Percentiles rank a stretch among this genome's conserved stretches.
Evolutionary conservation across 2,113 vertebrate genomes (phyloP).

Genomic region (Otis tarda): DNA sequence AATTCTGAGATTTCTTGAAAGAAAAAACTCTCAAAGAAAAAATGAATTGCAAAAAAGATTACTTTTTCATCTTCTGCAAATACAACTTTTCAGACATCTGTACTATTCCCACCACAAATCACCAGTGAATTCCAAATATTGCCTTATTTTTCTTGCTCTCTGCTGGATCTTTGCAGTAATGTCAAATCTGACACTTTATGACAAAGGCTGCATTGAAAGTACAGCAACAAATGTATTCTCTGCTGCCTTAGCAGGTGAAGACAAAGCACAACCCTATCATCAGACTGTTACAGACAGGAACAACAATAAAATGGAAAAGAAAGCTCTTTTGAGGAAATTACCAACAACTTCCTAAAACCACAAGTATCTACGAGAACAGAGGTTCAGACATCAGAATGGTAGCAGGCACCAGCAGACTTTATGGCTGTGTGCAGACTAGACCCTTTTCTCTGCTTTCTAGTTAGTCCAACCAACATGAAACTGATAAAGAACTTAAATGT

Average conservation of each 20-base stretch:
- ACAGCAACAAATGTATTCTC: neutral
- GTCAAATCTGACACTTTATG: neutral
- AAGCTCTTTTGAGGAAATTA: neutral
- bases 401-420: neutral
- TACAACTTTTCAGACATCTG: neutral
- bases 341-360: neutral
- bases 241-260: neutral
- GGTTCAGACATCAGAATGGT: fast-evolving
- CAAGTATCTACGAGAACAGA: neutral
- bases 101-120: neutral
- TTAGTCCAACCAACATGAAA: neutral
- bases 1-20: neutral
- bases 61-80: neutral
- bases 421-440: neutral
- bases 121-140: neutral
- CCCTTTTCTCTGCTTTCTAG: neutral
- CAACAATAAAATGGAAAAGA: neutral
- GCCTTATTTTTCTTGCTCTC: neutral
- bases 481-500: fast-evolving
- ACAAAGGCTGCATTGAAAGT: neutral
- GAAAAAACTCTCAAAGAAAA: neutral
- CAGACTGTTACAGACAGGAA: neutral
- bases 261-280: neutral
- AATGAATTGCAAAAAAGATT: neutral
- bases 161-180: neutral